These are phyloP conservation scores for Bombus turneri DNA, from an alignment of 1,140 invertebrate species.

Conservation along the genomic window DNA sequence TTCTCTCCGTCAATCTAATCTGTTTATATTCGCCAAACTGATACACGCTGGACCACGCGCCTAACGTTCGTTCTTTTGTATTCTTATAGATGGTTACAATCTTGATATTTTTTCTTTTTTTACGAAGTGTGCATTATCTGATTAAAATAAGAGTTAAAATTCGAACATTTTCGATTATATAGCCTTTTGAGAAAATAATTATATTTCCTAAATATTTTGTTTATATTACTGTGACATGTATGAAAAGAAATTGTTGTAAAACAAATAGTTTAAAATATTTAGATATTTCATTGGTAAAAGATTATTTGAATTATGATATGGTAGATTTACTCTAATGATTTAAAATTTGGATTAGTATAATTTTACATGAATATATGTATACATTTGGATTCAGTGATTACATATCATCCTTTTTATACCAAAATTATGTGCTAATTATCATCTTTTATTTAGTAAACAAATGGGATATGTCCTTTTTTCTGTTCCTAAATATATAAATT, in stretches of 20 bases:
- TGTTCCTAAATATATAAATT: background rate
- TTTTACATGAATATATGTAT: background rate
- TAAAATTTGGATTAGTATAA: background rate
- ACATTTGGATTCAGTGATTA: background rate
- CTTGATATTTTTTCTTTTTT: background rate
- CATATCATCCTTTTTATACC: too few species aligned
- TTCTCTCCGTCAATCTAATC: constrained; percentile 16
- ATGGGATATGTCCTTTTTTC: background rate
- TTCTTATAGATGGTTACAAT: background rate
- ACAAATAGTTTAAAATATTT: background rate
- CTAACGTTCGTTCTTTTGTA: constrained; percentile 26
- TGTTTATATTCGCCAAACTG: constrained; percentile 46
- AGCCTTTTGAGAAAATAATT: background rate
- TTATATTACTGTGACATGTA: background rate
- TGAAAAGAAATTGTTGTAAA: background rate
- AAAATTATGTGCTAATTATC: too few species aligned
- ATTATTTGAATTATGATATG: background rate
- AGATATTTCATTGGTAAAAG: background rate
- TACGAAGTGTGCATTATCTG: too few species aligned
- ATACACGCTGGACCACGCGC: constrained; percentile 37
- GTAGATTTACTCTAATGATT: background rate
- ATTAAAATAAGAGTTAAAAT: background rate
- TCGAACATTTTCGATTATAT: background rate
- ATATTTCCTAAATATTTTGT: constrained; percentile 1
- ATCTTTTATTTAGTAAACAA: background rate